A percentile compares a stretch with the other conserved stretches of the same genome.
Evolutionary conservation across 2,888 invertebrate species (phyloP).

Genomic region (Conops quadrifasciatus): DNA sequence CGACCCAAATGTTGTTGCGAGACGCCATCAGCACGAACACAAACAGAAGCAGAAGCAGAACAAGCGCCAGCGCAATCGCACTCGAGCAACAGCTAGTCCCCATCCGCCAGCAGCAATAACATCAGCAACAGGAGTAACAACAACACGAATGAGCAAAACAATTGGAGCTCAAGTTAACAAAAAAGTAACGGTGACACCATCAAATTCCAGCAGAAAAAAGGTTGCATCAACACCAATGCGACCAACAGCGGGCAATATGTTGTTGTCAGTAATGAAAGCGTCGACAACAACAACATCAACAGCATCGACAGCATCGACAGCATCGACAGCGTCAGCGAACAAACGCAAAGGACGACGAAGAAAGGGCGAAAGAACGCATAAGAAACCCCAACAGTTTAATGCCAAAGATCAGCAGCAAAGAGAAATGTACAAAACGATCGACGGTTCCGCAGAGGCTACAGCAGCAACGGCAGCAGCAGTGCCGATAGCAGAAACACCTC

Average conservation of each 20-base stretch:
- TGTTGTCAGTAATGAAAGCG: constrained; percentile 1
- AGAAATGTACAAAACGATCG: constrained; percentile 38
- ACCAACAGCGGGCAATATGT: not conserved
- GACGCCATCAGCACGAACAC: constrained; percentile 58
- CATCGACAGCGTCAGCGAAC: constrained; percentile 50
- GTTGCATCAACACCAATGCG: constrained; percentile 39
- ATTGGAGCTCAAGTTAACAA: constrained; percentile 45
- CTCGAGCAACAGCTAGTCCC: constrained; percentile 47
- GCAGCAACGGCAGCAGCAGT: constrained; percentile 38
- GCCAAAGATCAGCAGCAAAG: constrained; percentile 44
- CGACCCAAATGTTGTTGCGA: constrained; percentile 57
- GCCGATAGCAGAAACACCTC: constrained; percentile 38
- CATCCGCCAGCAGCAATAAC: constrained; percentile 44
- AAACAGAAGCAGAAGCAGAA: constrained; percentile 54
- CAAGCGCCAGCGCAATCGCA: constrained; percentile 46
- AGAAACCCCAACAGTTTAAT: constrained; percentile 38
- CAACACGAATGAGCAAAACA: constrained; percentile 37
- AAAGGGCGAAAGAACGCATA: constrained; percentile 47
- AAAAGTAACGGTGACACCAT: constrained; percentile 38
- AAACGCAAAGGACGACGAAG: constrained; percentile 59
- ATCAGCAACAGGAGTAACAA: constrained; percentile 35
- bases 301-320: constrained; percentile 42
- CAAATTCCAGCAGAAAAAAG: constrained; percentile 26
- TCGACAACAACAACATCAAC: constrained; percentile 20
- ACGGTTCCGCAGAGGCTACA: constrained; percentile 23